These are phyloP conservation scores for Mastigias papua DNA, from an alignment of 30 jellyfish, hydroid and myxozoan species.

Conservation along the genomic window DNA sequence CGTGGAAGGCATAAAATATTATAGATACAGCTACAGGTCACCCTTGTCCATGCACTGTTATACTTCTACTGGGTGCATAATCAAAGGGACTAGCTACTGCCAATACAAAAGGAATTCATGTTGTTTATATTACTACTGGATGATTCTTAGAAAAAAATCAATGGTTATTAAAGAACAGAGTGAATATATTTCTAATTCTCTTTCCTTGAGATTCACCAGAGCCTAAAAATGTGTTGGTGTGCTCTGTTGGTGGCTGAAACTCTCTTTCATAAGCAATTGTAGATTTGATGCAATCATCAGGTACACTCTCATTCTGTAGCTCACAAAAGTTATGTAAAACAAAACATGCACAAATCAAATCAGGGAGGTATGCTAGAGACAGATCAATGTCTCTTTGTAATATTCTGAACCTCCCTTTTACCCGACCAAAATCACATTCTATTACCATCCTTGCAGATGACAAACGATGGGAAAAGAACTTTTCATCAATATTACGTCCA, in stretches of 20 bases:
- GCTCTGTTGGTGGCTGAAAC: not conserved
- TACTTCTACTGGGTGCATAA: not conserved
- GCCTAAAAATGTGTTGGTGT: not conserved
- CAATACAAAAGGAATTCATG: not conserved
- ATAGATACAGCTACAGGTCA: not conserved
- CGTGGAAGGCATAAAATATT: not conserved
- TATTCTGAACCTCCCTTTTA: slow-evolving; percentile 70
- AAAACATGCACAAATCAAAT: slow-evolving; percentile 19
- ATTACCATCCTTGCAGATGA: slow-evolving; percentile 80
- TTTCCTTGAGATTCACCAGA: not conserved
- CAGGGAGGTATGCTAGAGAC: slow-evolving; percentile 27
- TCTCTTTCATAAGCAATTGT: not conserved
- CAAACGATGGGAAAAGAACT: slow-evolving; percentile 47
- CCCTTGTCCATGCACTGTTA: not conserved
- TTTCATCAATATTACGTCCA: slow-evolving; percentile 41
- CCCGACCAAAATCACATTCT: slow-evolving; percentile 82
- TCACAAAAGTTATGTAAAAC: slow-evolving; percentile 75
- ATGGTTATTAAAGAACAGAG: not conserved
- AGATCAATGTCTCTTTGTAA: slow-evolving; percentile 69
- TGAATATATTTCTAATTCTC: not conserved
- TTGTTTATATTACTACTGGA: not conserved
- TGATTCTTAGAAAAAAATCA: not conserved
- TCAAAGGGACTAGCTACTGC: not conserved
- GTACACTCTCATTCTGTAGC: slow-evolving; percentile 14
- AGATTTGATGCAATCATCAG: not conserved